These are phyloP conservation scores for Kryptolebias ocellatus DNA, from an alignment of 2,797 vertebrate species.

Conservation along the genomic window DNA sequence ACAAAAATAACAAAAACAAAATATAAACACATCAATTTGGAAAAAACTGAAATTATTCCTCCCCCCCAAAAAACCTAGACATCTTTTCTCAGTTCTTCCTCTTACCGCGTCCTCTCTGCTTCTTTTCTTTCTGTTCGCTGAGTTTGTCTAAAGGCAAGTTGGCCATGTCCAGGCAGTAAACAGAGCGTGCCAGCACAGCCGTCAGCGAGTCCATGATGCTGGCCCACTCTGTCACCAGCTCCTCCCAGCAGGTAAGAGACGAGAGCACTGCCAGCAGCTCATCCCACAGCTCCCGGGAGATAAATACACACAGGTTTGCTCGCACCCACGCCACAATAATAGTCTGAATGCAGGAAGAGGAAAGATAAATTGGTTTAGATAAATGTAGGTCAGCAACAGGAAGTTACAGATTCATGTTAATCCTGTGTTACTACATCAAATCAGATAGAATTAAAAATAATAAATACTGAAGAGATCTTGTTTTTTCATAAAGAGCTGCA, in stretches of 20 bases:
- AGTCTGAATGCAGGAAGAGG: conserved; percentile 81
- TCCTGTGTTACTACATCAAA: not conserved
- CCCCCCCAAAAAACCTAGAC: no score
- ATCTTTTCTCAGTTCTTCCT: not conserved
- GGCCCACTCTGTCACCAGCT: conserved; percentile 95
- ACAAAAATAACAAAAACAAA: no score
- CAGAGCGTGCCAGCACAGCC: conserved; percentile 90
- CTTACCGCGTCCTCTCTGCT: conserved; percentile 93
- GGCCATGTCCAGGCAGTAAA: conserved; percentile 95
- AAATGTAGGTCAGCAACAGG: not conserved
- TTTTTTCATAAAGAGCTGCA: no score
- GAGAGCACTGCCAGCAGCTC: conserved; percentile 94
- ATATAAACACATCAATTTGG: no score
- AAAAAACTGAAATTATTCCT: no score
- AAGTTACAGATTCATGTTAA: not conserved
- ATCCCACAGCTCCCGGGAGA: conserved; percentile 98
- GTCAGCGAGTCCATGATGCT: conserved; percentile 99
- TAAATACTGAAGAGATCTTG: no score
- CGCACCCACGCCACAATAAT: conserved; percentile 98
- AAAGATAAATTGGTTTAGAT: conserved; percentile 29
- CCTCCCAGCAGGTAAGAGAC: conserved; percentile 95
- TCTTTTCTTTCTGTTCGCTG: conserved; percentile 98
- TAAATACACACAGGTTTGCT: conserved; percentile 93
- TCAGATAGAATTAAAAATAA: not conserved
- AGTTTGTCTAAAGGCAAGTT: conserved; percentile 96